These are phyloP conservation scores for Oligia strigilis DNA, from an alignment of 2,888 invertebrate species.

Conservation along the genomic window DNA sequence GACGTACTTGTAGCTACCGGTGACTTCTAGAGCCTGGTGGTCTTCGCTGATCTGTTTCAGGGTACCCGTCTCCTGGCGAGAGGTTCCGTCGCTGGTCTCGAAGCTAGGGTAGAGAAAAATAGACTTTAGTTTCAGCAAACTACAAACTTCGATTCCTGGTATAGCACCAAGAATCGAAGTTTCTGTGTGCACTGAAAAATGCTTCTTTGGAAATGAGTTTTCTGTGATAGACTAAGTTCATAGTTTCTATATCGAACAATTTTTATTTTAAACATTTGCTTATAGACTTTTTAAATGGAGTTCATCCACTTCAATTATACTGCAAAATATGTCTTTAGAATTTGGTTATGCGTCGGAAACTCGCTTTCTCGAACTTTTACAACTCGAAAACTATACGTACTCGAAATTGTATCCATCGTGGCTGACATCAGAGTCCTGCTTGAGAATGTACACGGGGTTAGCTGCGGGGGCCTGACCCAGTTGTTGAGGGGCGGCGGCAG, in stretches of 20 bases:
- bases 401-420: slow-evolving; percentile 64
- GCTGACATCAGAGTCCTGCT: slow-evolving; percentile 56
- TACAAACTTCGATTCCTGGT: neutral
- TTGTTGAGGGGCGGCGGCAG: slow-evolving; percentile 74
- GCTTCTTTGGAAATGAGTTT: neutral
- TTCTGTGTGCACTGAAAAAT: too few relatives aligned
- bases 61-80: slow-evolving; percentile 89
- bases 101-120: slow-evolving; percentile 72
- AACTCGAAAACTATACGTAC: slow-evolving; percentile 44
- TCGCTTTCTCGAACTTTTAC: neutral
- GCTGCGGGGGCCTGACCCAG: slow-evolving; percentile 56
- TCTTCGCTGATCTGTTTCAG: slow-evolving; percentile 88
- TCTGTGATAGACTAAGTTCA: neutral
- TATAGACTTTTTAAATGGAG: too few relatives aligned
- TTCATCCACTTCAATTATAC: neutral
- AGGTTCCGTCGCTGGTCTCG: slow-evolving; percentile 89
- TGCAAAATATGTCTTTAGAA: neutral
- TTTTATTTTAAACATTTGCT: neutral
- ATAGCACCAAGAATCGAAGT: too few relatives aligned
- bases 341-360: too few relatives aligned
- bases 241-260: neutral
- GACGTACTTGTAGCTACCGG: slow-evolving; percentile 89
- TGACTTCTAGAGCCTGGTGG: slow-evolving; percentile 87
- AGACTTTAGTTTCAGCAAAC: neutral
- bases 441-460: slow-evolving; percentile 69